Evolutionary conservation across 2,888 invertebrate species (phyloP), one percentile per base, ranked within the genome.

Genomic region (Desoria tigrina): DNA sequence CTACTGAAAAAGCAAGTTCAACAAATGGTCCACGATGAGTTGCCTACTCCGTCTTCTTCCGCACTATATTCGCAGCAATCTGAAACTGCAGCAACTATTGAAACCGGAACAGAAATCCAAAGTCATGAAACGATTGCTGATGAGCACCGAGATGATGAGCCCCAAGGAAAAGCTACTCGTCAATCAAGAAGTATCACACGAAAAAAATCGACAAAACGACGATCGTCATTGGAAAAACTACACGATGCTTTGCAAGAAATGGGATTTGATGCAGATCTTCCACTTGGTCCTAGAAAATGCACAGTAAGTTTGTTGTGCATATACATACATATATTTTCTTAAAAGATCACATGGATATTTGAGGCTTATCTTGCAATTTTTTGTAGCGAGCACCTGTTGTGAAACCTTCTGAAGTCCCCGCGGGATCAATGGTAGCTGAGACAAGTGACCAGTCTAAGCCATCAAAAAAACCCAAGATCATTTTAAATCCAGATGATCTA

Each of bases 171-270:
- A 51, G 49, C 27, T 3, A 39, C 37, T 39, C 45, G 27, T 27
- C 42, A 63, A 26, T 65, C 66, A 23, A 32, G 68, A 56, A 66
- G 66, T 49, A n/a, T 51, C 1, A 59, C 54, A 37, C 57, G 51
- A 51, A 64, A 65, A 58, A 26, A 42, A 49, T 50, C 66, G 27
- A n/a, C 68, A 0, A 74, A 72, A 49, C 50, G 76, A 27, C 64
- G 74, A 9, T 76, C 76, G 1, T 74, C 74, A 0, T 58, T 76
- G n/a, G 76, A 76, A 49, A 72, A 73, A 39, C 55, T 76, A 1
- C 76, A 75, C 51, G 76, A 76, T 39, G 76, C 76, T 0, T 59
- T 76, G 18, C 69, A 71, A 23, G 74, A 75, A 70, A 75, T 75
- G 74, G 65, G 73, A 21, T 76, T 75, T 59, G 75, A 76, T 51